Percentiles rank a stretch among this genome's conserved stretches.
Conservation (phyloP, 1,140 invertebrate species). For the Akabosia matsudoensis region DNA sequence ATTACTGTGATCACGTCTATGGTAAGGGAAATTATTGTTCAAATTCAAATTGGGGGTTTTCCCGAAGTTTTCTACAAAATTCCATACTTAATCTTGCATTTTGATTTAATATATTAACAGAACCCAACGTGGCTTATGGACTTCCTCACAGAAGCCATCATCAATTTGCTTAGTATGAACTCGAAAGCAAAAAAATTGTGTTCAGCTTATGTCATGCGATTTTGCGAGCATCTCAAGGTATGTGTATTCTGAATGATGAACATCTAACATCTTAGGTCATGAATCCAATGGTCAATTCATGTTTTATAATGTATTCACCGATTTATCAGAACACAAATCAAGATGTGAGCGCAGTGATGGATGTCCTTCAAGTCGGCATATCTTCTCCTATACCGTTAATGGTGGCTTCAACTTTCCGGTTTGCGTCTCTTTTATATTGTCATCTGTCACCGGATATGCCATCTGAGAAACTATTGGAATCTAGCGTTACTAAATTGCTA, state of each 20-base stretch:
- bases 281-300: neutral
- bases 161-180: constrained; percentile 44
- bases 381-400: neutral
- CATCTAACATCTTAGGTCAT: no score
- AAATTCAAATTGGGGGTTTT: no score
- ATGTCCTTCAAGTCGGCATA: neutral
- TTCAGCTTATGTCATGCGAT: constrained; percentile 9
- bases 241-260: neutral
- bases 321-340: neutral
- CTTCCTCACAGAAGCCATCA: constrained; percentile 42
- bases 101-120: neutral
- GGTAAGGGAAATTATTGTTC: constrained; percentile 4
- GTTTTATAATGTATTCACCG: no score
- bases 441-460: constrained; percentile 29
- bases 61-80: no score
- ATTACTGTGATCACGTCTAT: constrained; percentile 18
- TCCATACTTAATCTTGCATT: neutral
- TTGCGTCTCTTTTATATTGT: constrained; percentile 29
- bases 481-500: constrained; percentile 16
- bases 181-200: constrained; percentile 38
- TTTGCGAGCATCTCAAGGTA: constrained; percentile 34
- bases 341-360: neutral
- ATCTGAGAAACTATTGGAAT: constrained; percentile 23
- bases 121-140: constrained; percentile 25
- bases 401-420: constrained; percentile 37